Conservation (phyloP, 2,797 vertebrate genomes). For the Atherinosoma microstoma region DNA sequence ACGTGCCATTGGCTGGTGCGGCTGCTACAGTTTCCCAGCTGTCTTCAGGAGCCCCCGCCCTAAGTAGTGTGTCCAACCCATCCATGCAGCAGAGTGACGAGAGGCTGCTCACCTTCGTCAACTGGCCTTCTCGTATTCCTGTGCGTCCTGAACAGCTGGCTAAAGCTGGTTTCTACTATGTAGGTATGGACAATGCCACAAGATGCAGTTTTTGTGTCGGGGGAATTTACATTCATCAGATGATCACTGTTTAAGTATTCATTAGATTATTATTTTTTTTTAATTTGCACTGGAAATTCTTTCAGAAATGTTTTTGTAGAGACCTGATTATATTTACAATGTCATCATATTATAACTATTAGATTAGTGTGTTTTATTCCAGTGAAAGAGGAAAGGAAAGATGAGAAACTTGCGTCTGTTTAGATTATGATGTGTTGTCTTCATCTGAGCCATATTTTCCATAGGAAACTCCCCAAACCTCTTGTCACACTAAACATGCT, state of each 20-base stretch:
- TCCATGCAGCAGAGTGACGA: slow-evolving; percentile 93
- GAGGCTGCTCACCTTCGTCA: slow-evolving; percentile 91
- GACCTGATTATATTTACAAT: neutral
- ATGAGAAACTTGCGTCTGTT: neutral
- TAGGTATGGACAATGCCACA: slow-evolving; percentile 85
- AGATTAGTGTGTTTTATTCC: neutral
- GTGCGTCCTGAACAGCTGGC: slow-evolving; percentile 94
- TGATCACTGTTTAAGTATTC: neutral
- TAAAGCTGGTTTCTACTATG: slow-evolving; percentile 97
- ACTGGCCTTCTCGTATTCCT: slow-evolving; percentile 93
- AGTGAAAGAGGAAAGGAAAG: slow-evolving; percentile 15
- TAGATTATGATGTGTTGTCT: neutral
- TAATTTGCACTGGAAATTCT: slow-evolving; percentile 22
- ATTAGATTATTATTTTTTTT: neutral
- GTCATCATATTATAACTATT: neutral
- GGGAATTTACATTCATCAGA: neutral
- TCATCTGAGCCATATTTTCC: neutral
- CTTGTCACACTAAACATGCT: neutral
- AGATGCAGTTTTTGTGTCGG: neutral
- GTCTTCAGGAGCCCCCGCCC: slow-evolving; percentile 49
- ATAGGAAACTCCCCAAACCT: slow-evolving; percentile 12
- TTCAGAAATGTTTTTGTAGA: neutral
- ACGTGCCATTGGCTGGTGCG: slow-evolving; percentile 74
- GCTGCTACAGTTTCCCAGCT: slow-evolving; percentile 53
- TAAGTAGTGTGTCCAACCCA: slow-evolving; percentile 90